A percentile compares a stretch with the other conserved stretches of the same genome.
phyloP scores from a whole-genome alignment of 2,113 vertebrate genomes.

The Oryzias celebensis region DNA sequence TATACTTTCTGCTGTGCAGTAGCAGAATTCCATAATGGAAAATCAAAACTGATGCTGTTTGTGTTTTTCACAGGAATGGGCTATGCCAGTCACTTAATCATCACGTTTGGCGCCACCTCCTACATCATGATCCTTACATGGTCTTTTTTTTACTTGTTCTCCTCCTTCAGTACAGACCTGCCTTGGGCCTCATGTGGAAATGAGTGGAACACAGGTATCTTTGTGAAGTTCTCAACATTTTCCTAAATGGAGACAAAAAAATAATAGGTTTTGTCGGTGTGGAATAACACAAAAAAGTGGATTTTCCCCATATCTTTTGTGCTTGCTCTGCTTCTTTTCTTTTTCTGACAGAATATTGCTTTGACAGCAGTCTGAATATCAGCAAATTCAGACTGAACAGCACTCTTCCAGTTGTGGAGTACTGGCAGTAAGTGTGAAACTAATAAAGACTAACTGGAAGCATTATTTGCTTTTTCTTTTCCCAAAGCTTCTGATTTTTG shows the following conservation, averaged over 20 bases:
- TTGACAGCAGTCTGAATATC: conserved; percentile 40
- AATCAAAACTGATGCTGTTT: neutral
- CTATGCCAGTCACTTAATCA: conserved; percentile 64
- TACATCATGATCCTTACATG: conserved; percentile 58
- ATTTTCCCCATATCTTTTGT: neutral
- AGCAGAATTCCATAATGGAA: neutral
- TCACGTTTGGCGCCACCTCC: conserved; percentile 53
- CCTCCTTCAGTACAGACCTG: conserved; percentile 48
- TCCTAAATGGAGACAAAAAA: neutral
- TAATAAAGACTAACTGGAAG: neutral
- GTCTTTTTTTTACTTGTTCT: conserved; percentile 64
- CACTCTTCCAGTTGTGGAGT: conserved; percentile 62
- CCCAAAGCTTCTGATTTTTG: neutral
- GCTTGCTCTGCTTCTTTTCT: neutral
- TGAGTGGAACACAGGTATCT: conserved; percentile 64
- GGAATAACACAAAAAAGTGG: too few species aligned
- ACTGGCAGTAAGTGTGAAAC: conserved; percentile 59
- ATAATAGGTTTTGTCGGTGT: too few species aligned
- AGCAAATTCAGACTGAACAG: conserved; percentile 28
- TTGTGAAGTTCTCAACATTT: neutral
- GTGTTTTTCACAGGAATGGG: conserved; percentile 49
- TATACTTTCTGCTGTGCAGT: neutral
- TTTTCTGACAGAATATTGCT: conserved; percentile 43
- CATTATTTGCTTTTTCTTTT: neutral
- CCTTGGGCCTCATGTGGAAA: conserved; percentile 62